Evolutionary conservation across 2,113 vertebrate genomes (phyloP), one percentile per base, ranked within the genome.

Genomic region (Coptodon rendalli): DNA sequence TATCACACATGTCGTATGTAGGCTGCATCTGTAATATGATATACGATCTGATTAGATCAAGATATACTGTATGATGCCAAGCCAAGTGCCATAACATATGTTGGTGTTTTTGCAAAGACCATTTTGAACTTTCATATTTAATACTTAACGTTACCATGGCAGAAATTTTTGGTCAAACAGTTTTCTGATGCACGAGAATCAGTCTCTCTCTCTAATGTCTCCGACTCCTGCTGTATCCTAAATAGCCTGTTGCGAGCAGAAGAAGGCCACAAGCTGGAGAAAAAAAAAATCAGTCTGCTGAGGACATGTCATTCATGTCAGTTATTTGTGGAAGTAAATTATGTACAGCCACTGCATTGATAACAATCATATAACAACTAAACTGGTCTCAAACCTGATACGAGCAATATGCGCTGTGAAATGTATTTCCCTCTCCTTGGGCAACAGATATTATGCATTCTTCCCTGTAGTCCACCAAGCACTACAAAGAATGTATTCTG

Each of bases 371-470:
- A 84, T 82, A 87, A 92, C 89, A 92, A 89, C 88, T 82, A 63
- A 89, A 87, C 80, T 73, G 73, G 82, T 88, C 91, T 93, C 87
- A 91, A 92, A 84, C 85, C 71, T 85, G 86, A 93, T 94, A 83
- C 24, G 59, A 93, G 91, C 82, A 90, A 87, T 90, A 90, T 93
- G 85, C 84, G 59, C 90, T 94, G 89, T 94, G 91, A 95, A 94
- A 94, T 93, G 78, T 93, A 66, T 91, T 94, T 92, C 90, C 91
- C 59, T 76, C 84, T 94, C 89, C 87, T 89, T 91, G 86, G 87
- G 89, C 89, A 80, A 92, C 80, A 91, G 71, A 89, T 91, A 88
- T 57, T 80, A 79, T 82, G 80, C 66, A 90, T 88, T 90, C 87
- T 86, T 89, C 82, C 61, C 88, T 71, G 61, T 88, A 83, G 88